phyloP scores from a whole-genome alignment of 2,888 invertebrate species.

The Frankliniella intonsa region DNA sequence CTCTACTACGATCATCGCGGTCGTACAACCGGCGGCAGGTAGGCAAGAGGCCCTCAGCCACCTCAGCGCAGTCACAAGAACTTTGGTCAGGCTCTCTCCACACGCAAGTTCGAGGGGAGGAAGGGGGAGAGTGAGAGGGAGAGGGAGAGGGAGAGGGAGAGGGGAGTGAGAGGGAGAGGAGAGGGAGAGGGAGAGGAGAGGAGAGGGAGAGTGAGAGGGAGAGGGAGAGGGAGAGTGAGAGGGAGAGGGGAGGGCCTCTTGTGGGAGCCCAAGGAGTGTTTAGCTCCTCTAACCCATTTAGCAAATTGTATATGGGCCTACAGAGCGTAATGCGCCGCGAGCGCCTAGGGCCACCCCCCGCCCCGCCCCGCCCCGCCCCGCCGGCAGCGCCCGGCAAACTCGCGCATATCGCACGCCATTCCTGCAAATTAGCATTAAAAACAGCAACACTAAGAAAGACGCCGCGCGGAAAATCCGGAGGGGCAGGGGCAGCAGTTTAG shows the following conservation, averaged over 20 bases:
- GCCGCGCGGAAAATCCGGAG: no score
- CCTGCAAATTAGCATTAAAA: no score
- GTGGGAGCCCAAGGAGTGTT: constrained; percentile 3
- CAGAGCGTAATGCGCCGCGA: background rate
- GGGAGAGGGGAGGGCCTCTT: background rate
- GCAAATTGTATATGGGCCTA: constrained; percentile 17
- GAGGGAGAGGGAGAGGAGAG: background rate
- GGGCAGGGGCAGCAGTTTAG: no score
- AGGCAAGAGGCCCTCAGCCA: no score
- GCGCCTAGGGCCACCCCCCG: background rate
- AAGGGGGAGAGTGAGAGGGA: background rate
- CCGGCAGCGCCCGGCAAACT: no score
- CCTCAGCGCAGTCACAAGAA: background rate
- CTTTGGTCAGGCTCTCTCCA: background rate
- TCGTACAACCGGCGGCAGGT: background rate
- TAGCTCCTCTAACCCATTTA: constrained; percentile 8
- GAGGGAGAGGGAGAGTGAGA: no score
- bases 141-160: background rate
- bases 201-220: no score
- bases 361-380: no score
- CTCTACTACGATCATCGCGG: background rate
- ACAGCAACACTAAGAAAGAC: no score
- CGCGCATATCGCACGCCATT: no score
- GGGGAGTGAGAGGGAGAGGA: no score
- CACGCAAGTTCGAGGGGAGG: background rate